Evolutionary conservation across 37 sponge, comb jelly and placozoan species (phyloP), one percentile per base, ranked within the genome.

Genomic region (Halichondria panicea): DNA sequence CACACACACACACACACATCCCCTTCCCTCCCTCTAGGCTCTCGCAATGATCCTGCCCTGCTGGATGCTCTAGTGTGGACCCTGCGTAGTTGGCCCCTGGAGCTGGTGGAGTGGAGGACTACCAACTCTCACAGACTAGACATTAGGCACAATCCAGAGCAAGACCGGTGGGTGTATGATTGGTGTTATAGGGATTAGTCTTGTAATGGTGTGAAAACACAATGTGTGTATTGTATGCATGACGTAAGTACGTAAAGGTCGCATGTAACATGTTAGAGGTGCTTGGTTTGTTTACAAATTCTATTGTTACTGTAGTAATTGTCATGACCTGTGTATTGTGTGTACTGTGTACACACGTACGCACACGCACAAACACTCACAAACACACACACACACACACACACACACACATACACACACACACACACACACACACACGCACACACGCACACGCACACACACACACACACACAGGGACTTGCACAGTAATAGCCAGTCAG

Each of bases 61-160:
- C 72, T 82, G 32, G 80, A 78, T 31, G 50, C 78, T 43, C 31
- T 91, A 63, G 87, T 91, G 57, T 91, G 92, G 92, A 91, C 72
- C 64, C 59, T 91, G 48, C 66, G 92, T 21, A 83, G 79, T 2
- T 91, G 92, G 92, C 92, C 92, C 25, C 65, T 91, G 58, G 92
- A 91, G 43, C 66, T 91, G 45, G 59, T 91, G 9, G 56, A 83
- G 65, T 91, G 92, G 92, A 24, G 55, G 41, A 83, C 87, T 8
- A 21, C 45, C 3, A 91, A 91, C 40, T 91, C 92, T 19, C 92
- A 91, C 63, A 79, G 92, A 0, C 78, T 91, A 41, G 92, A 91
- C 65, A 87, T 91, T 21, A 62, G 42, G 2, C 71, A 75, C 58
- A 87, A 87, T 54, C 84, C 76, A 30, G 87, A 91, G 48, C 87